phyloP scores from a whole-genome alignment of 2,797 vertebrate genomes.

The Girardinus metallicus region DNA sequence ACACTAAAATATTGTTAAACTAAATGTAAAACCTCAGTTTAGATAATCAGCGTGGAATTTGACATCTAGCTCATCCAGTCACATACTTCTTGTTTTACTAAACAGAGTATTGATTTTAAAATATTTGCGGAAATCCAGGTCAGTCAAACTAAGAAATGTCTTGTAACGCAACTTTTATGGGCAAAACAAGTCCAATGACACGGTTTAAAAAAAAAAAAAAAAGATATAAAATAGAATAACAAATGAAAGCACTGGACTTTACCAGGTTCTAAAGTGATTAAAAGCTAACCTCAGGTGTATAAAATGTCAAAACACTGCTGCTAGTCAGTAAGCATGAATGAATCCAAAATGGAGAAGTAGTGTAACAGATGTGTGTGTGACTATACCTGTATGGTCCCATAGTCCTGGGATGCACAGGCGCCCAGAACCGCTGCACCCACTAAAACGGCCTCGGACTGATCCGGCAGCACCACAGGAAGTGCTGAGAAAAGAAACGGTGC shows the following conservation, averaged over 20 bases:
- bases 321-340: not conserved
- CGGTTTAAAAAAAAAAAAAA: not conserved
- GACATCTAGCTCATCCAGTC: not conserved
- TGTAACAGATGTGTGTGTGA: not conserved
- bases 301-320: not conserved
- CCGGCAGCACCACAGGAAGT: slow-evolving; percentile 88
- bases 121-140: not conserved
- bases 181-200: not conserved
- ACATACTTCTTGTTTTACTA: not conserved
- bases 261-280: not conserved
- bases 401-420: slow-evolving; percentile 92
- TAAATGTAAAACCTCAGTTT: not conserved
- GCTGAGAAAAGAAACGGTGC: slow-evolving; percentile 71
- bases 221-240: not conserved
- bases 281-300: not conserved
- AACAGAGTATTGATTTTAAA: not conserved
- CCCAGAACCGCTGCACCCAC: slow-evolving; percentile 93
- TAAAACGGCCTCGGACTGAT: slow-evolving; percentile 91
- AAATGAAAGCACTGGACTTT: not conserved
- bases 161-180: not conserved
- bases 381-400: slow-evolving; percentile 87
- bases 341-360: not conserved
- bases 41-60: not conserved
- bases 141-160: not conserved
- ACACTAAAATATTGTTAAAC: not conserved